These are phyloP conservation scores for Calliopsis andreniformis DNA, from an alignment of 1,140 invertebrate species.

Conservation along the genomic window DNA sequence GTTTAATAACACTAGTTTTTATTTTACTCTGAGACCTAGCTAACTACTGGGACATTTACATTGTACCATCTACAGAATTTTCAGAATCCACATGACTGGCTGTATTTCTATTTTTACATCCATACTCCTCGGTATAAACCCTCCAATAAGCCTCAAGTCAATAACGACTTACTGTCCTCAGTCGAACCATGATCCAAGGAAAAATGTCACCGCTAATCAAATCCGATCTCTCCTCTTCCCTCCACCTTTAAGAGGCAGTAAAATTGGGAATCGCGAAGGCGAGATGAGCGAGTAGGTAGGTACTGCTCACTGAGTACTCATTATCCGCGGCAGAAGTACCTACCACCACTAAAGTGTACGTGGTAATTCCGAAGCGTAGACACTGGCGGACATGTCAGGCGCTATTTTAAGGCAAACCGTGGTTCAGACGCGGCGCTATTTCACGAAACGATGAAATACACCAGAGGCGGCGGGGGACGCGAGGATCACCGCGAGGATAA, in stretches of 20 bases:
- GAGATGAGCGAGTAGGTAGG: neutral
- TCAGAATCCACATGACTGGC: no score
- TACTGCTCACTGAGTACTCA: no score
- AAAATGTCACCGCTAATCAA: slow-evolving; percentile 33
- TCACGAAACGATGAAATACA: slow-evolving; percentile 24
- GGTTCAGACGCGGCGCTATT: neutral
- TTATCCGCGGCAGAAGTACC: slow-evolving; percentile 23
- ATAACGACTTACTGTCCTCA: no score
- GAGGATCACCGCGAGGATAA: neutral
- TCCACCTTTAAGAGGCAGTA: slow-evolving; percentile 7
- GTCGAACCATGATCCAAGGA: neutral
- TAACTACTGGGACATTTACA: no score
- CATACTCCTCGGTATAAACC: no score
- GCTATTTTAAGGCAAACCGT: slow-evolving; percentile 19
- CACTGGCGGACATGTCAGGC: slow-evolving; percentile 6
- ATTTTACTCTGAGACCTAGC: no score
- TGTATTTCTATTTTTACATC: no score
- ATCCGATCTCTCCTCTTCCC: slow-evolving; percentile 23
- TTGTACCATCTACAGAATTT: no score
- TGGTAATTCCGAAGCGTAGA: slow-evolving; percentile 29
- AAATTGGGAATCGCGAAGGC: slow-evolving; percentile 9
- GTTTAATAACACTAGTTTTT: no score
- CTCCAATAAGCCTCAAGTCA: no score
- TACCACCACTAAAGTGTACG: slow-evolving; percentile 25
- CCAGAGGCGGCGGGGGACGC: slow-evolving; percentile 22